phyloP scores from a whole-genome alignment of 2,797 vertebrate genomes.

The Cirrhinus mrigala region DNA sequence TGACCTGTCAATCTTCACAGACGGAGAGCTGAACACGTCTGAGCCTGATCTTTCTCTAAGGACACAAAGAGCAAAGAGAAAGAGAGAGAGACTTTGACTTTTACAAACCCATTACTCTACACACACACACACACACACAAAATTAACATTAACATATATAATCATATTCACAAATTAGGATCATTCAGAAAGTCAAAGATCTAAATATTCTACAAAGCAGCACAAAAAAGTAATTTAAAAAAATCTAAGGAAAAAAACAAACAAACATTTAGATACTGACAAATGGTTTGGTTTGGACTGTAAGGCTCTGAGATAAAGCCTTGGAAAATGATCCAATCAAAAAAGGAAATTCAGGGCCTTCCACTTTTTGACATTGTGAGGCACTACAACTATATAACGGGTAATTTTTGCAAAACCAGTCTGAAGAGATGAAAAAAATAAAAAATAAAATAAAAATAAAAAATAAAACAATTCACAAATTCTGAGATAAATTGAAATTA shows the following conservation, averaged over 20 bases:
- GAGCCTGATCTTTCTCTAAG: too few species aligned
- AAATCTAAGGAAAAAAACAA: not conserved
- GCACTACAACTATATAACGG: not conserved
- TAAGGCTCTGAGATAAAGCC: not conserved
- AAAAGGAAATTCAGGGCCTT: not conserved
- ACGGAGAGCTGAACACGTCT: too few species aligned
- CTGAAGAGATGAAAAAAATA: not conserved
- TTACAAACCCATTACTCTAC: too few species aligned
- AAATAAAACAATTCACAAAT: not conserved
- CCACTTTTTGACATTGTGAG: not conserved
- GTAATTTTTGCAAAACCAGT: not conserved
- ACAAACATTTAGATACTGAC: not conserved
- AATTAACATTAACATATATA: too few species aligned
- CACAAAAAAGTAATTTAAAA: not conserved
- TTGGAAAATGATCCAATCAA: not conserved
- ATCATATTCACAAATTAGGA: not conserved
- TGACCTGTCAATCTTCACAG: too few species aligned
- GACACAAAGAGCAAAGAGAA: too few species aligned
- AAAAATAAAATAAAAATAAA: not conserved
- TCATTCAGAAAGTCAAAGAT: not conserved
- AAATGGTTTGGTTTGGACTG: not conserved
- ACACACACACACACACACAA: too few species aligned
- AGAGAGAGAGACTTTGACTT: too few species aligned
- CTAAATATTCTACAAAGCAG: not conserved
- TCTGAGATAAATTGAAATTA: not conserved